Evolutionary conservation across 2,797 vertebrate species (phyloP), one percentile per base, ranked within the genome.

Genomic region (Chromobotia macracanthus): DNA sequence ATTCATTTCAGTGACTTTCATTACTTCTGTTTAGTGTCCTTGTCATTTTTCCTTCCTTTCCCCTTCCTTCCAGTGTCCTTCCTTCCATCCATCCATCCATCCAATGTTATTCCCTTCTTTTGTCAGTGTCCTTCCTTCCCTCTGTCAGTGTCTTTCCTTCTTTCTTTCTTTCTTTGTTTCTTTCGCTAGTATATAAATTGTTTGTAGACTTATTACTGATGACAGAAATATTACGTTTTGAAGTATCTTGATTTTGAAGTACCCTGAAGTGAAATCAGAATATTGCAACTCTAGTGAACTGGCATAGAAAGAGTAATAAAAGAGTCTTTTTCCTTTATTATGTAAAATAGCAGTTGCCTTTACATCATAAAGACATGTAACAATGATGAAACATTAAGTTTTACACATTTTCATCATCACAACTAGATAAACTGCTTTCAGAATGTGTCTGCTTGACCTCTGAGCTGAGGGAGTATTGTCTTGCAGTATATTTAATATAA

Each of bases 381-480:
- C 23, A 31, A 11, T 48, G 58, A 64, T 60, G 38, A 77, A 68
- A 58, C 38, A 48, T 68, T 31, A 31, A 44, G 53, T 48, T 77
- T 58, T 18, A 67, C 2, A 46, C 38, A 68, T 58, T 68, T 68
- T 38, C 51, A 68, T 77, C 65, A 61, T 51, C 55, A n/a, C 19
- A 28, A 64, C 28, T 23, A 41, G n/a, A 80, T 51, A 16, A 31
- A 80, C 73, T 46, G 23, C 75, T 82, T 69, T 63, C 50, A 63
- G 69, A 73, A 76, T 51, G 58, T 68, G 28, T 55, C 66, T 61
- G 60, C 48, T 75, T 55, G 70, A 81, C 74, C 64, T 61, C 53
- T 67, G 60, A 82, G 67, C 80, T 63, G 25, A n/a, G 63, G 75
- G 83, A 78, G 76, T 75, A 84, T 84, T 75, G 71, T 50, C 60